Conservation (phyloP, 2,888 invertebrate genomes). For the Prionchulus punctatus region DNA sequence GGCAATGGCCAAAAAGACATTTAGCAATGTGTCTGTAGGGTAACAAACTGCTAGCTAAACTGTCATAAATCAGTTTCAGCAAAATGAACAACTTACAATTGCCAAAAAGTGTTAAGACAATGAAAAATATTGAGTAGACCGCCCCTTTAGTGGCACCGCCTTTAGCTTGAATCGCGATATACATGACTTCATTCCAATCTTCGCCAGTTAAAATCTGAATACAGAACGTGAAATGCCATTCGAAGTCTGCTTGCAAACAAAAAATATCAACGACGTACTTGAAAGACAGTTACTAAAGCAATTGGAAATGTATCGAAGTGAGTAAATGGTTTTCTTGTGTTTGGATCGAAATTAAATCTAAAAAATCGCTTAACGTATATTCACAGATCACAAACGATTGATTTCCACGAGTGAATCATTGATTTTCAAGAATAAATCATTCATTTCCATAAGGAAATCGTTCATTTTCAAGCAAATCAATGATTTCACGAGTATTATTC, state of each 20-base stretch:
- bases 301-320: slow-evolving; percentile 99
- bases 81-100: slow-evolving; percentile 51
- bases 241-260: neutral
- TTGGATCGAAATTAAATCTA: slow-evolving; percentile 37
- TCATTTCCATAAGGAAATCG: no score
- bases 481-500: no score
- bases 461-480: no score
- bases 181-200: slow-evolving; percentile 99
- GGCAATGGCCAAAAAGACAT: slow-evolving; percentile 99
- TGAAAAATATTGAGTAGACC: slow-evolving; percentile 97
- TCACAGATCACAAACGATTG: neutral
- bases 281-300: slow-evolving; percentile 97
- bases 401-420: neutral
- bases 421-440: neutral
- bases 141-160: slow-evolving; percentile 74
- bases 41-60: neutral
- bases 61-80: neutral
- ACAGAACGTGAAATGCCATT: neutral
- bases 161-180: slow-evolving; percentile 88
- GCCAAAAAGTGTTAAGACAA: slow-evolving; percentile 94
- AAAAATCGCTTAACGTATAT: slow-evolving; percentile 13
- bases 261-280: slow-evolving; percentile 45
- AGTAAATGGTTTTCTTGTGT: slow-evolving; percentile 68
- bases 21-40: slow-evolving; percentile 67
- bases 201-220: slow-evolving; percentile 92